phyloP scores from a whole-genome alignment of 2,888 invertebrate species.

The Polydrusus pterygomalis region DNA sequence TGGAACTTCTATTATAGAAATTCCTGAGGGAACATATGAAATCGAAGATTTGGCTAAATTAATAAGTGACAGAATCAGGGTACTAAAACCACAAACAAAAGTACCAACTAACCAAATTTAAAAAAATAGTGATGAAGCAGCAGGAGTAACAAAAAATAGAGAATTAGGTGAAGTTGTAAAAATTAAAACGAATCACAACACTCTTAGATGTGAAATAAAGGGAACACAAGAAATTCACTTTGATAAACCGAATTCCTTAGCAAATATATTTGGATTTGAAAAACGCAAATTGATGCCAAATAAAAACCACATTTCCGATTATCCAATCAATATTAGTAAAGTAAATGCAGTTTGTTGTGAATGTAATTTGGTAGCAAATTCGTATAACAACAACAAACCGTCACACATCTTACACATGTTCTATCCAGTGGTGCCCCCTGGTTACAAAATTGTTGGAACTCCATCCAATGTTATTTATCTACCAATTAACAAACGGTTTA shows the following conservation, averaged over 20 bases:
- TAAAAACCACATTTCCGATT: conserved; percentile 19
- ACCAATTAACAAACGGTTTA: conserved; percentile 61
- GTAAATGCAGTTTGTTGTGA: conserved; percentile 15
- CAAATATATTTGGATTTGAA: conserved; percentile 27
- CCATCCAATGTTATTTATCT: conserved; percentile 66
- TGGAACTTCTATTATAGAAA: background rate
- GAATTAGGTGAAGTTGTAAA: background rate
- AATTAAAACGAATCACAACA: background rate
- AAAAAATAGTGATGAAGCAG: background rate
- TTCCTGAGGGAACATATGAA: background rate
- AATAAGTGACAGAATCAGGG: background rate
- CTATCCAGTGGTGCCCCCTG: conserved; percentile 61
- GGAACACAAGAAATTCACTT: background rate
- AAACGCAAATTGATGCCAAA: conserved; percentile 4
- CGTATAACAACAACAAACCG: conserved; percentile 20
- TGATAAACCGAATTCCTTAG: conserved; percentile 22
- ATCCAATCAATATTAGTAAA: background rate
- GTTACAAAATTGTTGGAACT: conserved; percentile 66
- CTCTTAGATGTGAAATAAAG: background rate
- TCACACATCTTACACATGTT: conserved; percentile 59
- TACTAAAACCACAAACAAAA: background rate
- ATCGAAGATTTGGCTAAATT: background rate
- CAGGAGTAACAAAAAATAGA: background rate
- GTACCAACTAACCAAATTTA: no score
- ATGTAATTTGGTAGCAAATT: background rate